Conservation (phyloP, 2,888 invertebrate genomes). For the Orthosia gracilis region DNA sequence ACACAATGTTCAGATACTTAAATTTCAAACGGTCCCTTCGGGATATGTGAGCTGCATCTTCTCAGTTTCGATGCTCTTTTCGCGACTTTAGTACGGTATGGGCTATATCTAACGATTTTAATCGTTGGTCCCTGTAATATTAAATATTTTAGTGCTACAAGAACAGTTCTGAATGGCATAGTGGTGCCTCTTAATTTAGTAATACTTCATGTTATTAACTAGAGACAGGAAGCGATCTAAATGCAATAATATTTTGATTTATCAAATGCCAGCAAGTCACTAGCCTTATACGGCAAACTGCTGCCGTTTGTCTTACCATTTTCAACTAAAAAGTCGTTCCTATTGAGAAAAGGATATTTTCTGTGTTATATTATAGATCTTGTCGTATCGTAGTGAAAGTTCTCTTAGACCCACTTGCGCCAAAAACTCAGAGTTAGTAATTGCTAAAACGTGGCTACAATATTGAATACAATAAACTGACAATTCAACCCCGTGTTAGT, state of each 20-base stretch:
- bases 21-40: background rate
- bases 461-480: too few species aligned
- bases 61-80: too few species aligned
- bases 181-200: background rate
- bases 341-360: too few species aligned
- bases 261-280: background rate
- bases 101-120: background rate
- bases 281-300: background rate
- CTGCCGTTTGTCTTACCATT: background rate
- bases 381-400: too few species aligned
- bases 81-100: background rate
- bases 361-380: too few species aligned
- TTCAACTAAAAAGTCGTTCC: background rate
- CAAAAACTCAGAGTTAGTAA: too few species aligned
- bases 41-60: background rate
- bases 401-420: too few species aligned
- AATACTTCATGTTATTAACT: background rate
- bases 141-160: constrained; percentile 1
- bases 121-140: background rate
- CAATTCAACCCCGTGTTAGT: too few species aligned
- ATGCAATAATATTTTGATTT: background rate
- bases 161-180: background rate
- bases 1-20: too few species aligned
- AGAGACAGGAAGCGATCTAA: background rate
- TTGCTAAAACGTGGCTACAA: too few species aligned